A percentile compares a stretch with the other conserved stretches of the same genome.
These are phyloP conservation scores for Triplophysa dalaica DNA, from an alignment of 2,113 vertebrate species.

Conservation along the genomic window DNA sequence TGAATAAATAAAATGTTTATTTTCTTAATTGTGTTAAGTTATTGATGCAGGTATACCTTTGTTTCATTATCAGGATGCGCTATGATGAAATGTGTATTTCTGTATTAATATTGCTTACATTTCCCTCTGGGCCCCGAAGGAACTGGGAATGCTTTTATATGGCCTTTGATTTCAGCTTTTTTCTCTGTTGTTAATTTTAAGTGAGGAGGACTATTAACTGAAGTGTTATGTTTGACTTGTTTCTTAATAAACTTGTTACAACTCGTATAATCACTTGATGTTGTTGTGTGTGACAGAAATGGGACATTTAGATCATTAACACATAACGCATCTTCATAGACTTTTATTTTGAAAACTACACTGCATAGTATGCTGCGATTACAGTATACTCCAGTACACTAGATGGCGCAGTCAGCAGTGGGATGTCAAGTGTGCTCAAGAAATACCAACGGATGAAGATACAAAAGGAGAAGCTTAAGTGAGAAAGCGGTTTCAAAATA, in stretches of 20 bases:
- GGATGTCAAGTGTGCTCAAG: too few species aligned
- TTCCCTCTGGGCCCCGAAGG: conserved; percentile 78
- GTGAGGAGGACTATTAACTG: conserved; percentile 63
- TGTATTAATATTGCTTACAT: conserved; percentile 66
- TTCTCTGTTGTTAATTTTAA: conserved; percentile 47
- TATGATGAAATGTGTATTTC: conserved; percentile 82
- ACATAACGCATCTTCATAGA: too few species aligned
- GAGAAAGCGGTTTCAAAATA: too few species aligned
- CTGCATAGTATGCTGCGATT: too few species aligned
- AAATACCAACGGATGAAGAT: too few species aligned
- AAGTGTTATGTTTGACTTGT: conserved; percentile 82
- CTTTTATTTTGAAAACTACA: too few species aligned
- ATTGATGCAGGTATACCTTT: conserved; percentile 80
- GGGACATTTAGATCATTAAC: too few species aligned
- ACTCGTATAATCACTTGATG: conserved; percentile 42
- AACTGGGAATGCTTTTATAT: conserved; percentile 75
- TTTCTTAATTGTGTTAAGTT: conserved; percentile 82
- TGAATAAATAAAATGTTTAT: conserved; percentile 59
- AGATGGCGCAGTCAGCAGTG: too few species aligned
- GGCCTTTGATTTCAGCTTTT: conserved; percentile 66
- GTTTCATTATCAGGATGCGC: conserved; percentile 72
- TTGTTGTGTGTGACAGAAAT: neutral
- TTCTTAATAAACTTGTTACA: conserved; percentile 87
- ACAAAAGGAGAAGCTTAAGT: too few species aligned
- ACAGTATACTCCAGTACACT: too few species aligned